These are phyloP conservation scores for Acropternis orthonyx DNA, from an alignment of 2,797 vertebrate genomes.

Conservation along the genomic window DNA sequence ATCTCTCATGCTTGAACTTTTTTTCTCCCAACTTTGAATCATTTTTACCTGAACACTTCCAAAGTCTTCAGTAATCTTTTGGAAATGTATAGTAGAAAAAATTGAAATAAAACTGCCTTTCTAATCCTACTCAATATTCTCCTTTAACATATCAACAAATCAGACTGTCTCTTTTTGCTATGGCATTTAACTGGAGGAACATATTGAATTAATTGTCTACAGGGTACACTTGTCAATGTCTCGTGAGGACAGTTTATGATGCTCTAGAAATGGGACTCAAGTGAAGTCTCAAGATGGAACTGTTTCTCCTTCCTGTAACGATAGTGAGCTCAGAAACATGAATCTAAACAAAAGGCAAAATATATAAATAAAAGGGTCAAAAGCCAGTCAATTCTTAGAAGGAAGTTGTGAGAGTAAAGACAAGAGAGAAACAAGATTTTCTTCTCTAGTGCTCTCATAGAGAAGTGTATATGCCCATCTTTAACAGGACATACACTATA, in stretches of 20 bases:
- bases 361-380: not conserved
- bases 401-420: not conserved
- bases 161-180: not conserved
- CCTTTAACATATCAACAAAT: not conserved
- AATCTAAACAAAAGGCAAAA: not conserved
- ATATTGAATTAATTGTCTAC: not conserved
- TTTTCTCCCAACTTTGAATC: not conserved
- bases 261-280: not conserved
- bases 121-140: not conserved
- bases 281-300: not conserved
- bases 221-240: not conserved
- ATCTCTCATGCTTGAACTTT: not conserved
- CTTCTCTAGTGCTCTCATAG: not conserved
- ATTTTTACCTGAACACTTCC: not conserved
- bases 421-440: not conserved
- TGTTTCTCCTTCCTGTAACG: not conserved
- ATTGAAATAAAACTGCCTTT: not conserved
- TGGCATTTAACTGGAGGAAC: not conserved
- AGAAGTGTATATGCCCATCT: not conserved
- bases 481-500: not conserved
- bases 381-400: not conserved
- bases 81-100: not conserved
- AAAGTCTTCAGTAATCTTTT: not conserved
- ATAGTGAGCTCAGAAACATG: not conserved
- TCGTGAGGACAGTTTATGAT: not conserved